Evolutionary conservation across 2,113 vertebrate genomes (phyloP), one percentile per base, ranked within the genome.

Genomic region (Sminthopsis crassicaudata): DNA sequence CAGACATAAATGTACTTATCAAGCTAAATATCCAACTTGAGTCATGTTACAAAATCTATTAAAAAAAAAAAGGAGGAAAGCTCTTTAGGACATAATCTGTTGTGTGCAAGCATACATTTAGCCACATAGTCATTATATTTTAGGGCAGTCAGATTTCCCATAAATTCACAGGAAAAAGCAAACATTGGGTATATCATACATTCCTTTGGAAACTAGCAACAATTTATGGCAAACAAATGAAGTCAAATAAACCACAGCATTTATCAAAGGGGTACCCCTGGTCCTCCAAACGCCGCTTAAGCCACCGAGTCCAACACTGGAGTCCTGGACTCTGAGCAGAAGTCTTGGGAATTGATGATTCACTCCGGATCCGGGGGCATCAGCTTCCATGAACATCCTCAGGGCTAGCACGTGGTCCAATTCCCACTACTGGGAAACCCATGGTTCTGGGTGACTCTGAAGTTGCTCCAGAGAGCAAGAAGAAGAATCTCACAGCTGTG

Each of bases 251-350:
- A 95, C 95, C 96, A 94, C 96, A 93, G 54, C 60, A 91, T 97
- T 97, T 97, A 97, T 95, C 96, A 95, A 92, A 92, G 53, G 96
- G 89, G 92, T 54, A 57, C 90, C 94, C 95, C 92, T 89, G 89
- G 91, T 84, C 90, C n/a, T 90, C 90, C 88, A 95, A 95, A 96
- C 92, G 92, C 96, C 90, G 96, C 57, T 55, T 46, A 88, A 95
- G 88, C 36, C 94, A 93, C 93, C 0, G n/a, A 91, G 6, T 91
- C 52, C 89, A 93, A 76, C 95, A 11, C 95, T 2, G 19, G 46
- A 30, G n/a, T 90, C 84, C 8, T 91, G 76, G 27, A 90, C 27
- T 90, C 89, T 25, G 89, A 91, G 76, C 50, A 91, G 76, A 9
- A 5, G 27, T 27, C 46, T 76, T 42, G 48, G 46, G 96, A 94